Percentiles rank a stretch among this genome's conserved stretches.
Evolutionary conservation across 2,888 invertebrate species (phyloP).

Genomic region (Spilarctia lutea): DNA sequence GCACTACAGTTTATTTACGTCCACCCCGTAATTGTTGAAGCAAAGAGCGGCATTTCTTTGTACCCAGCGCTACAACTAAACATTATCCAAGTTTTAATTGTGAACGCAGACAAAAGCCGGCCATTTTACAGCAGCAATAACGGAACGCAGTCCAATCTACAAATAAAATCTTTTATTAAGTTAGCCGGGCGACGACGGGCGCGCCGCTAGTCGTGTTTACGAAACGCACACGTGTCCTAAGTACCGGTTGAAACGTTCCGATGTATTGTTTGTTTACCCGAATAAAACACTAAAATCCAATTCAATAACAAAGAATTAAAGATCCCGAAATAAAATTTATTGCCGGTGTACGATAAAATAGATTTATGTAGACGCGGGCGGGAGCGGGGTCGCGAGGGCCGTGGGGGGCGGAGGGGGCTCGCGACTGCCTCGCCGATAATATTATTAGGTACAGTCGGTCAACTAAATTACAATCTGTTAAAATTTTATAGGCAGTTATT

Average conservation of each 20-base stretch:
- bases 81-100: constrained; percentile 83
- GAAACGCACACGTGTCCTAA: constrained; percentile 80
- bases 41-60: constrained; percentile 83
- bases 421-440: constrained; percentile 68
- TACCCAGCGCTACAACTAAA: constrained; percentile 74
- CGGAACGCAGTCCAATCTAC: constrained; percentile 73
- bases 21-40: constrained; percentile 71
- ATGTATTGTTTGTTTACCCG: constrained; percentile 86
- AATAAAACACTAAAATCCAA: constrained; percentile 87
- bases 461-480: constrained; percentile 65
- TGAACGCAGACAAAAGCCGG: constrained; percentile 80
- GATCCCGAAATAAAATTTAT: constrained; percentile 87
- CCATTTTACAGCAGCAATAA: constrained; percentile 73
- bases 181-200: constrained; percentile 71
- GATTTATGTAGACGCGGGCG: constrained; percentile 82
- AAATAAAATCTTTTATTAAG: constrained; percentile 83
- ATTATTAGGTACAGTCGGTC: constrained; percentile 76
- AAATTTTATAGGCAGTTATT: constrained; percentile 57
- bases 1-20: constrained; percentile 76
- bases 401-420: constrained; percentile 53
- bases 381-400: constrained; percentile 43
- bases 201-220: constrained; percentile 73
- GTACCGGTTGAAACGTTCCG: constrained; percentile 79
- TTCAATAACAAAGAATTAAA: constrained; percentile 87
- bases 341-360: constrained; percentile 85